phyloP scores from a whole-genome alignment of 2,797 vertebrate genomes.

The Apogon hyalosoma region DNA sequence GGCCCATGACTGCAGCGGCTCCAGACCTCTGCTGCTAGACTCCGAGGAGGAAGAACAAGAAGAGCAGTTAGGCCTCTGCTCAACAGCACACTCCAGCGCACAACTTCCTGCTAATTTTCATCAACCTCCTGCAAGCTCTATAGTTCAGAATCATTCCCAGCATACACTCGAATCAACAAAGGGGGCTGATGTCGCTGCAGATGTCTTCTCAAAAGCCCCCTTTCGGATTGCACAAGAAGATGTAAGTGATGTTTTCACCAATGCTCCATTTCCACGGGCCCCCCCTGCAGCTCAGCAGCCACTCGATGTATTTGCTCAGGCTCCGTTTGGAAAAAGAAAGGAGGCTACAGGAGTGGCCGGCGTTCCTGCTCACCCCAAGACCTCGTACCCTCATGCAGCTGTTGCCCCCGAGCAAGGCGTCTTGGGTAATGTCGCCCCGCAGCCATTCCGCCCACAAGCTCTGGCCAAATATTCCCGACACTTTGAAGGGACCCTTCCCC shows the following conservation, averaged over 20 bases:
- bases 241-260: conserved; percentile 89
- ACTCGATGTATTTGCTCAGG: conserved; percentile 92
- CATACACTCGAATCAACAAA: conserved; percentile 26
- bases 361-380: conserved; percentile 38
- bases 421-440: conserved; percentile 74
- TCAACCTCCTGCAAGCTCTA: conserved; percentile 40
- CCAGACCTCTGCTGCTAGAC: conserved; percentile 92
- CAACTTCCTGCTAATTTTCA: conserved; percentile 45
- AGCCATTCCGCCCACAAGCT: conserved; percentile 91
- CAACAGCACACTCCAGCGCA: conserved; percentile 28
- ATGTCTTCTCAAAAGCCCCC: conserved; percentile 92
- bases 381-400: conserved; percentile 48
- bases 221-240: conserved; percentile 82
- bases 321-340: conserved; percentile 93
- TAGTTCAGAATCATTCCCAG: conserved; percentile 61
- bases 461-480: conserved; percentile 96
- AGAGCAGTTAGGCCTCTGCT: conserved; percentile 38
- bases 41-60: conserved; percentile 93
- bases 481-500: conserved; percentile 83
- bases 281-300: conserved; percentile 70
- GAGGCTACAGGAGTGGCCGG: conserved; percentile 72
- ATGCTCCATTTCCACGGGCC: conserved; percentile 90
- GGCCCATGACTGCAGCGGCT: conserved; percentile 90
- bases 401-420: conserved; percentile 70
- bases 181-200: conserved; percentile 50